Base-by-base conservation (phyloP, 2,113 vertebrate genomes). In the Pseudorhombus dupliciocellatus region DNA sequence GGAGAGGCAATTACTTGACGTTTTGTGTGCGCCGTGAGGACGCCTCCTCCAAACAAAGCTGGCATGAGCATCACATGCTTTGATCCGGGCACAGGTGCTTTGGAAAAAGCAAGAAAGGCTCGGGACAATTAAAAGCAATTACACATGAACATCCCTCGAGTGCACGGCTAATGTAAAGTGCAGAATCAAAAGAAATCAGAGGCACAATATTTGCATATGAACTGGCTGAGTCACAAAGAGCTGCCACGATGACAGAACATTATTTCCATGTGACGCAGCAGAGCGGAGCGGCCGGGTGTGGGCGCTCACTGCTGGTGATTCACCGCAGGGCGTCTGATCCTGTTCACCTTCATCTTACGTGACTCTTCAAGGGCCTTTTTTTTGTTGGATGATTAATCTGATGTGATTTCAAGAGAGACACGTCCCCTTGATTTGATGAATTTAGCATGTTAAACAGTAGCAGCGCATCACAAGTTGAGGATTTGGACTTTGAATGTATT, bases 61-160 rank as follows among this genome's bases (percentile, higher is more conserved):
- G 89, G 88, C 90, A 90, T 83, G 70, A 75, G 85, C 83, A 80
- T 75, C 84, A 46, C 75, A 83, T 57, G 90, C 91, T 94, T 94
- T 93, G 92, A 94, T 93, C 91, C 79, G 1, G 9, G 34, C 87
- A 85, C 92, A 93, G 91, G 91, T 92, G 92, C 90, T 92, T 92
- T 82, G 84, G 84, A 78, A 80, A 87, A 21, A 86, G 84, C 85
- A 86, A 90, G 80, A 91, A 87, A 89, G 73, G 78, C 62, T 20
- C 1, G 2, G 50, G 53, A 79, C 90, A 90, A 91, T 93, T 25
- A 90, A 88, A 87, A 83, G 87, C 90, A 91, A 92, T 92, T 94
- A 92, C 82, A 81, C 72, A 87, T 87, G 88, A 92, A 91, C 87
- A 88, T 78, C 81, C 86, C 86, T 92, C 59, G 10, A 86, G 89